Conservation (phyloP, 2,888 invertebrate genomes). For the Pristionchus exspectatus region DNA sequence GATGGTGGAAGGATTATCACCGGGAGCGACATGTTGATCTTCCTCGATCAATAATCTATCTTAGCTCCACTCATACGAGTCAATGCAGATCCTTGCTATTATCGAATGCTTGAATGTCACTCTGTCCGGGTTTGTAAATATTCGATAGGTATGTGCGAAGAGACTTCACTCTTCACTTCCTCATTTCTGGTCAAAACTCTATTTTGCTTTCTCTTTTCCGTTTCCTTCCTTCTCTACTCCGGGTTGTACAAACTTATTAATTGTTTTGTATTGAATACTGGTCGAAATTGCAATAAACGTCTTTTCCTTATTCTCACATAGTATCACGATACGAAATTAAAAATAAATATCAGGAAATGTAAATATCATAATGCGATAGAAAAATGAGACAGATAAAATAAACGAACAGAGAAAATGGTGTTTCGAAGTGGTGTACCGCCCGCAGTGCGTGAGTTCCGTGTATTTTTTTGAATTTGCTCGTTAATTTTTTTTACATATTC, state of each 20-base stretch:
- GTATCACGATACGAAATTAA: too few species aligned
- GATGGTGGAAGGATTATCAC: neutral
- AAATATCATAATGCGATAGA: too few species aligned
- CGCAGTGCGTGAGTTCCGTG: too few species aligned
- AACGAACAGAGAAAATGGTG: too few species aligned
- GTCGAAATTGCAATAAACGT: constrained; percentile 41
- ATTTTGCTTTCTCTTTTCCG: constrained; percentile 22
- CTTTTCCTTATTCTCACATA: neutral
- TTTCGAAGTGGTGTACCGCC: too few species aligned
- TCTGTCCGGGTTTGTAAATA: constrained; percentile 37
- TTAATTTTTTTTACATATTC: too few species aligned
- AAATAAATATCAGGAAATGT: too few species aligned
- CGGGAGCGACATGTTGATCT: constrained; percentile 26
- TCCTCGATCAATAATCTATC: constrained; percentile 9
- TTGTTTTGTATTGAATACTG: constrained; percentile 14
- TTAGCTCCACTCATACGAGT: constrained; percentile 16
- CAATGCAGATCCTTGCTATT: constrained; percentile 18
- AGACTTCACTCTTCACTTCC: neutral
- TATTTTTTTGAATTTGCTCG: too few species aligned
- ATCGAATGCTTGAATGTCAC: constrained; percentile 1
- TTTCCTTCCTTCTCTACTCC: constrained; percentile 32
- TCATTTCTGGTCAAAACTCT: constrained; percentile 33
- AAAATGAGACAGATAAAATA: too few species aligned
- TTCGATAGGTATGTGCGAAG: neutral
- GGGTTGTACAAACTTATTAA: neutral